phyloP scores from a whole-genome alignment of 2,797 vertebrate genomes.

The Sebastes diploproa region DNA sequence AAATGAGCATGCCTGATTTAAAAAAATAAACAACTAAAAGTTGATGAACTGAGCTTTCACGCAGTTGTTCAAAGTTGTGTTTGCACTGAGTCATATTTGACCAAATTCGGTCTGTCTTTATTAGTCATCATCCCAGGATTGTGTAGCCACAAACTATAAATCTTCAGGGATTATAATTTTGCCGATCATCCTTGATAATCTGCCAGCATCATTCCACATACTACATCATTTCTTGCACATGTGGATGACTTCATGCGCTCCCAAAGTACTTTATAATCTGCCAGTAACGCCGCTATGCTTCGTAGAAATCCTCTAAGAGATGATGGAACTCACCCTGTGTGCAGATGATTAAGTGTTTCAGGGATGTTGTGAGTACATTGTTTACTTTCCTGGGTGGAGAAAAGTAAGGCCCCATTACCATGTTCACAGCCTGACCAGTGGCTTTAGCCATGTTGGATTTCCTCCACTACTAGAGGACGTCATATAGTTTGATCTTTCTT shows the following conservation, averaged over 20 bases:
- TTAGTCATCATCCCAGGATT: neutral
- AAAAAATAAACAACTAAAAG: neutral
- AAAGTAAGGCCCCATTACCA: neutral
- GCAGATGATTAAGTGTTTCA: neutral
- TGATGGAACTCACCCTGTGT: neutral
- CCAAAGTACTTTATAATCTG: neutral
- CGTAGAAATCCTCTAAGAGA: slow-evolving; percentile 15
- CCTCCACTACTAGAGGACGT: neutral
- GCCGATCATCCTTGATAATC: neutral
- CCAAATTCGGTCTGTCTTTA: neutral
- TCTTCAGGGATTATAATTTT: neutral
- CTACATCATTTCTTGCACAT: slow-evolving; percentile 8
- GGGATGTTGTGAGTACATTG: neutral
- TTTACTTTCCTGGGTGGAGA: neutral
- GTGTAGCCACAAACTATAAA: neutral
- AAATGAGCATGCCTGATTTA: neutral
- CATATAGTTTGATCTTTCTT: neutral
- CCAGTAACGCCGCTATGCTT: neutral
- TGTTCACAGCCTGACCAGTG: slow-evolving; percentile 15
- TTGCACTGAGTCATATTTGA: neutral
- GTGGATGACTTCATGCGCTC: neutral
- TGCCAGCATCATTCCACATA: neutral
- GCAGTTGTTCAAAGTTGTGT: neutral
- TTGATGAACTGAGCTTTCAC: neutral
- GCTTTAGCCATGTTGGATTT: neutral